These are phyloP conservation scores for Scytalopus superciliaris DNA, from an alignment of 2,113 vertebrate genomes.

Conservation along the genomic window DNA sequence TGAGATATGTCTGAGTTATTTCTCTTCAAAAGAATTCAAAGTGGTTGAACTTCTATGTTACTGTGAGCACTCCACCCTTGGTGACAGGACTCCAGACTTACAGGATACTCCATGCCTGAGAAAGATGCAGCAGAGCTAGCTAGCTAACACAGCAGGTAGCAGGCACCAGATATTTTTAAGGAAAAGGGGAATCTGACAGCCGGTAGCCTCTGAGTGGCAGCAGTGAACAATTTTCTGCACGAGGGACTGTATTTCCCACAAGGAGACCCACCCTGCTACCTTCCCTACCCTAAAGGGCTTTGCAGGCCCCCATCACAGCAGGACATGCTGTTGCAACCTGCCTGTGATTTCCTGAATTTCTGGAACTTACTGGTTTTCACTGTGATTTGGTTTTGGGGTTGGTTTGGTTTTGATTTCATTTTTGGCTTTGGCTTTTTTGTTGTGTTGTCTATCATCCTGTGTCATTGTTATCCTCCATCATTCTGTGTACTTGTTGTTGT, in stretches of 20 bases:
- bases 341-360: not conserved
- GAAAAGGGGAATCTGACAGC: not conserved
- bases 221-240: not conserved
- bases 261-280: not conserved
- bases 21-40: not conserved
- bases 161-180: rapidly evolving
- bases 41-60: not conserved
- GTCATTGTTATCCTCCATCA: rapidly evolving
- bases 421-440: no score
- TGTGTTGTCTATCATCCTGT: rapidly evolving
- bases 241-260: rapidly evolving
- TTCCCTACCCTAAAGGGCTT: not conserved
- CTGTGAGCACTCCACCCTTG: not conserved
- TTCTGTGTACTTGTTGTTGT: rapidly evolving
- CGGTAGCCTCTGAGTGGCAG: constrained; percentile 33
- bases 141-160: rapidly evolving
- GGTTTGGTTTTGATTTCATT: no score
- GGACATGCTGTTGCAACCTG: rapidly evolving
- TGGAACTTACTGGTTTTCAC: not conserved
- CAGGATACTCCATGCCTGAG: rapidly evolving
- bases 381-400: not conserved
- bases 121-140: no score
- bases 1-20: not conserved
- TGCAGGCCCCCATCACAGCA: rapidly evolving
- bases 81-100: not conserved